Evolutionary conservation across 2,113 vertebrate genomes (phyloP), one percentile per base, ranked within the genome.

Genomic region (Loxodonta africana): DNA sequence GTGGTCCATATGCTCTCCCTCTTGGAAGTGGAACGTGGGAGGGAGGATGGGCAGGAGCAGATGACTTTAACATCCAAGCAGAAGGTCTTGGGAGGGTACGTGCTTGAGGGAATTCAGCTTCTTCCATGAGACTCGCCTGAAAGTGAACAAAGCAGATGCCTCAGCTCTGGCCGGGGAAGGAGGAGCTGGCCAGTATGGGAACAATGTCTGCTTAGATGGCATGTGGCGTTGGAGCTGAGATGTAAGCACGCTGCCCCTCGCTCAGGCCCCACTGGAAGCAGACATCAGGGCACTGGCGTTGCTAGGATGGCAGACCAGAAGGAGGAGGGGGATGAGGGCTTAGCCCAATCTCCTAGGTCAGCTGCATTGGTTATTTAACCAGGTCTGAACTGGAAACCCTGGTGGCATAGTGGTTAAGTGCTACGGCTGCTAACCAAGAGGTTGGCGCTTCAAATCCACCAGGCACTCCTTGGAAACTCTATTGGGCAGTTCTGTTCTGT

Each of bases 1-100:
- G 20, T 5, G 6, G 69, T 53, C 88, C 95, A 92, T 95, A 90
- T 95, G 96, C 37, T 87, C 33, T 76, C 51, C 30, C 48, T 94
- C 82, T 80, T 97, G 91, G 95, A 96, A 83, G 33, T 21, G 33
- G 60, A 78, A 5, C 88, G 21, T 10, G 48, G 77, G 41, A 92
- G 37, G 21, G 77, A 77, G 44, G 60, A 33, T 90, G 93, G 91
- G 93, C 51, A 92, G 81, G 53, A 83, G 26, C 53, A 25, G 60
- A 60, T 60, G 26, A 10, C 1, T 48, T n/a, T 44, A 33, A 37
- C 46, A 65, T 96, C 65, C 84, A 53, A 74, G 65, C 41, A 33
- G 81, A 74, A 73, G 44, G 60, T 76, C 80, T 91, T 77, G 57
- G 60, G 90, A 28, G 53, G 60, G 37, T 81, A 20, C 7, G 4